Percentiles rank a stretch among this genome's conserved stretches.
phyloP scores from a whole-genome alignment of 1,140 invertebrate species.

The Drosophila bipectinata region DNA sequence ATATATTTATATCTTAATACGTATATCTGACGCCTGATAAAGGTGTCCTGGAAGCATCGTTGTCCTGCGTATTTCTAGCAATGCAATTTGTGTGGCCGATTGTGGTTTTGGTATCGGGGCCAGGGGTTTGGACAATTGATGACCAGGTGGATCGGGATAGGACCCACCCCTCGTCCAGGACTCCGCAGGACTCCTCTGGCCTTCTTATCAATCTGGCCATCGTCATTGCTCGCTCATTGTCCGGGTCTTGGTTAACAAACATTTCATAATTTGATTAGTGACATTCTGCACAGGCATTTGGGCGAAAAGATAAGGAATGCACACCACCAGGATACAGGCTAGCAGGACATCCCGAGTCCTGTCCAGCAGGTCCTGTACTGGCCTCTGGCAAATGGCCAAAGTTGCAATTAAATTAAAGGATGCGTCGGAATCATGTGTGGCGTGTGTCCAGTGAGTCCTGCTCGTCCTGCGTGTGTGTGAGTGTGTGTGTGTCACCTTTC shows the following conservation, averaged over 20 bases:
- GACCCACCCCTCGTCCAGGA: too few relatives aligned
- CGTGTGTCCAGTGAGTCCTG: neutral
- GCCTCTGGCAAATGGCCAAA: conserved; percentile 50
- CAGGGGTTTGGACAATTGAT: neutral
- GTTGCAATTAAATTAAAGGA: conserved; percentile 65
- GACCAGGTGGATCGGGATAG: conserved; percentile 6
- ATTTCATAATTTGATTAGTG: conserved; percentile 79
- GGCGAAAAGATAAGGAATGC: conserved; percentile 71
- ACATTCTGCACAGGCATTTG: conserved; percentile 76
- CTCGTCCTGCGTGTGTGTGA: neutral
- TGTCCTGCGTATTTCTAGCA: conserved; percentile 14
- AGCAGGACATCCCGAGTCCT: conserved; percentile 11
- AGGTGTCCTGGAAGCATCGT: conserved; percentile 1
- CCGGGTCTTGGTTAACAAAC: conserved; percentile 57
- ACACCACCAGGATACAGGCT: conserved; percentile 21
- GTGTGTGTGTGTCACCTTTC: neutral
- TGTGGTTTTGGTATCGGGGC: conserved; percentile 24
- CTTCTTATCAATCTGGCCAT: conserved; percentile 51
- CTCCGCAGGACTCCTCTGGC: neutral
- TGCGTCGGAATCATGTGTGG: conserved; percentile 17
- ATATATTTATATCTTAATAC: neutral
- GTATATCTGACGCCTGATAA: neutral
- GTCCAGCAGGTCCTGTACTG: conserved; percentile 3
- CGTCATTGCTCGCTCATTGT: conserved; percentile 55
- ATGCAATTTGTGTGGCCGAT: conserved; percentile 17